Base-by-base conservation (phyloP, 2,797 vertebrate genomes). In the Leptoclinus maculatus region DNA sequence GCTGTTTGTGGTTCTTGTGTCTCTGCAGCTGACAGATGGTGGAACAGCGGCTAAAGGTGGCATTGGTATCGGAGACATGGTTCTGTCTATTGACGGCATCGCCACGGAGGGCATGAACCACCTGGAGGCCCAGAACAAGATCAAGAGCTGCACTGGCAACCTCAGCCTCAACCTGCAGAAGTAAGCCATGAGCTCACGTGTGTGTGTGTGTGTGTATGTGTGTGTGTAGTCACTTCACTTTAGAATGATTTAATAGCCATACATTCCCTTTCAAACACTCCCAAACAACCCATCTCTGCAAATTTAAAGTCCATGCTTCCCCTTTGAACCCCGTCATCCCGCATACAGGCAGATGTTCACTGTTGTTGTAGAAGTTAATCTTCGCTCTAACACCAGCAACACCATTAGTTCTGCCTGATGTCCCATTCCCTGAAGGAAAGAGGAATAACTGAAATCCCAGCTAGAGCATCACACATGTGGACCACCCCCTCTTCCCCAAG, bases 121-220 rank as follows among this genome's bases (percentile, higher is more conserved):
- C 73, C 96, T 99, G 57, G 98, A 99, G 93, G 98, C 98, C 65
- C 98, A 99, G 91, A 99, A 98, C 95, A 99, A 98, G 94, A 99
- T 99, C 91, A 99, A 99, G 92, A 96, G 92, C 29, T 97, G 97
- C 86, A 89, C 95, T 27, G 96, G 95, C 75, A 96, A 97, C 82
- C 94, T 99, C 91, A 96, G 91, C 92, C 97, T 99, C 93, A 97
- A 91, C 81, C 92, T 99, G 87, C 97, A 99, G 93, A 95, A 94
- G 95, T 96, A 94, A 94, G 95, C 71, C 19, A 39, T 51, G 36
- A 79, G 36, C 71, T 57, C 19, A 68, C 29, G 64, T 19, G 56
- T 43, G 78, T 58, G 43, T 36, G 6, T 54, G 60, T 54, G 19
- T 21, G 23, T 32, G 21, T 58, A 43, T 10, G 17, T 71, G 59